Evolutionary conservation across 1,140 invertebrate species (phyloP).

Genomic region (Kradibia gibbosae): DNA sequence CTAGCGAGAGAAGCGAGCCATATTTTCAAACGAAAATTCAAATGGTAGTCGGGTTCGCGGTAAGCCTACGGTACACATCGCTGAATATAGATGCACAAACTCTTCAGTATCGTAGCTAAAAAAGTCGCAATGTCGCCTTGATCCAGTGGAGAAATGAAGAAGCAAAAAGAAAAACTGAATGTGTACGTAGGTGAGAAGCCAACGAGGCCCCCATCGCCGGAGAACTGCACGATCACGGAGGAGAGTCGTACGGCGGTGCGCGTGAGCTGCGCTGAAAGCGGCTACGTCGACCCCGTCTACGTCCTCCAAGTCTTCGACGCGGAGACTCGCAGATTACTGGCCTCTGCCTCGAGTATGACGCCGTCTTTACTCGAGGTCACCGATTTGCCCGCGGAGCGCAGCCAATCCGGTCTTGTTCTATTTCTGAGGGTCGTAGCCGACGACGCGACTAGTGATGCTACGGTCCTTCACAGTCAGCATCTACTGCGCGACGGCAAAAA

Average conservation of each 20-base stretch:
- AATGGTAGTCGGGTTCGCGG: too few species aligned
- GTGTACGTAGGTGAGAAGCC: conserved; percentile 63
- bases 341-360: conserved; percentile 71
- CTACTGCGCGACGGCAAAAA: conserved; percentile 70
- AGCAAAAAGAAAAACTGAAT: not conserved
- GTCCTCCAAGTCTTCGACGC: conserved; percentile 75
- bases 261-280: conserved; percentile 71
- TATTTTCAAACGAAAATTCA: too few species aligned
- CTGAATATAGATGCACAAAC: too few species aligned
- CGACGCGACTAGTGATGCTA: conserved; percentile 73
- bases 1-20: too few species aligned
- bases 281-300: conserved; percentile 68
- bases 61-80: too few species aligned
- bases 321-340: conserved; percentile 70
- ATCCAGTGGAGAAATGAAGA: not conserved
- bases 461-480: conserved; percentile 71
- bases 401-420: conserved; percentile 70
- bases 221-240: conserved; percentile 72
- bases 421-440: conserved; percentile 73
- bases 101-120: too few species aligned
- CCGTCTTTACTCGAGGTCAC: conserved; percentile 72
- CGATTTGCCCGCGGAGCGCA: conserved; percentile 68
- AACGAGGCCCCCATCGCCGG: conserved; percentile 65
- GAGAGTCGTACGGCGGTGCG: conserved; percentile 70
- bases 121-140: too few species aligned